phyloP scores from a whole-genome alignment of 2,113 vertebrate genomes.

The Notarius lentiginosus region DNA sequence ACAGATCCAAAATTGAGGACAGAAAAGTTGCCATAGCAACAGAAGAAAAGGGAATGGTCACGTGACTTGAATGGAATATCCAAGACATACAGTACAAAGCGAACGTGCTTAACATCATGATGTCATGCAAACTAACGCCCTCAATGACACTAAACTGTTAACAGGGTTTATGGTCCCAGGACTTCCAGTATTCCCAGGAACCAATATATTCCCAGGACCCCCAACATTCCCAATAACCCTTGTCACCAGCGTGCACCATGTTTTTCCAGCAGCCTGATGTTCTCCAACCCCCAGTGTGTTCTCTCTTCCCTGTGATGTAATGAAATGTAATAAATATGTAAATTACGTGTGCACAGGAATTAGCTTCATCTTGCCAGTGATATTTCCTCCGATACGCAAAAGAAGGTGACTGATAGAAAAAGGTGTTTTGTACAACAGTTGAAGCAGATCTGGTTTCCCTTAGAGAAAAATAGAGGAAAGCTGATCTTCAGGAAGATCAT shows the following conservation, averaged over 20 bases:
- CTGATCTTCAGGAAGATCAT: not conserved
- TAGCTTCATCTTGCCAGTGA: not conserved
- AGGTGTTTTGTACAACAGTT: not conserved
- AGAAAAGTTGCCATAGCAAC: conserved; percentile 18
- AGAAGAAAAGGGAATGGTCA: not conserved
- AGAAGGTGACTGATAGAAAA: not conserved
- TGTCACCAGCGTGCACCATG: not conserved
- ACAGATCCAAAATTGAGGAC: conserved; percentile 10
- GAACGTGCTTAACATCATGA: not conserved
- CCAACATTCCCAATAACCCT: not conserved
- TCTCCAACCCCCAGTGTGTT: no score
- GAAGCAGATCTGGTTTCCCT: not conserved
- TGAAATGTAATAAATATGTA: conserved; percentile 1
- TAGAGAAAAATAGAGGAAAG: not conserved
- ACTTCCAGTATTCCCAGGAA: not conserved
- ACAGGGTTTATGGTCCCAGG: not conserved
- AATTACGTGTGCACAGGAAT: not conserved
- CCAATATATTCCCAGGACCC: not conserved
- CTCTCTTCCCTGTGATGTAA: no score
- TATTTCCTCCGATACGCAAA: not conserved
- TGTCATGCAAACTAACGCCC: not conserved
- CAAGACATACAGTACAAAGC: not conserved
- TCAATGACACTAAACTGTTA: not conserved
- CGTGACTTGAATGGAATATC: not conserved
- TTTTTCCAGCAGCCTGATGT: not conserved